phyloP scores from a whole-genome alignment of 2,797 vertebrate species.

The Melanotaenia trifasciata region DNA sequence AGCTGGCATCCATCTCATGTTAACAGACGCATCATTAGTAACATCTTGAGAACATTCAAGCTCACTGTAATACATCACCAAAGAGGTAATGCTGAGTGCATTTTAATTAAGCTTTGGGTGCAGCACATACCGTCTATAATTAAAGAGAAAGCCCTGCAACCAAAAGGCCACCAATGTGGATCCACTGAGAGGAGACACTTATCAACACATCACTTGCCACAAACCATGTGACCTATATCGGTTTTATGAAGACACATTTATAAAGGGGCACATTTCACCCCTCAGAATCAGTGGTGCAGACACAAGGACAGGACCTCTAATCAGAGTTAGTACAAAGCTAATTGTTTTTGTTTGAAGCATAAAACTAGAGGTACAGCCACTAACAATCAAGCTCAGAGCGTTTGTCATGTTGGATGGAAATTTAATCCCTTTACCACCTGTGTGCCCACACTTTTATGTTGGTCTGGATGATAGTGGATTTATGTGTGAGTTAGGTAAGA shows the following conservation, averaged over 20 bases:
- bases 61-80: slow-evolving; percentile 7
- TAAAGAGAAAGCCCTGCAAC: not conserved
- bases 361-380: not conserved
- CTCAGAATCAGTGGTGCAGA: not conserved
- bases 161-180: slow-evolving; percentile 8
- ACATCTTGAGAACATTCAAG: slow-evolving; percentile 18
- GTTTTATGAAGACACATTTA: not conserved
- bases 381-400: not conserved
- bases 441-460: not conserved
- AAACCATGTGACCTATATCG: not conserved
- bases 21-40: slow-evolving; percentile 12
- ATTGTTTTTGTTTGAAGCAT: not conserved
- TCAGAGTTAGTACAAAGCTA: not conserved
- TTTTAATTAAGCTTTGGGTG: not conserved
- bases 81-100: not conserved
- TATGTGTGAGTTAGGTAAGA: not conserved
- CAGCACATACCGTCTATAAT: not conserved
- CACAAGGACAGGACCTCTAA: not conserved
- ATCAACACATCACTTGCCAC: not conserved
- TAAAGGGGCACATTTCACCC: not conserved
- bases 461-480: not conserved
- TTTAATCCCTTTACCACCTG: not conserved
- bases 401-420: not conserved
- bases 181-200: slow-evolving; percentile 1
- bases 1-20: slow-evolving; percentile 19